These are phyloP conservation scores for Darevskia mixta DNA, from an alignment of 2,797 vertebrate genomes.

Conservation along the genomic window DNA sequence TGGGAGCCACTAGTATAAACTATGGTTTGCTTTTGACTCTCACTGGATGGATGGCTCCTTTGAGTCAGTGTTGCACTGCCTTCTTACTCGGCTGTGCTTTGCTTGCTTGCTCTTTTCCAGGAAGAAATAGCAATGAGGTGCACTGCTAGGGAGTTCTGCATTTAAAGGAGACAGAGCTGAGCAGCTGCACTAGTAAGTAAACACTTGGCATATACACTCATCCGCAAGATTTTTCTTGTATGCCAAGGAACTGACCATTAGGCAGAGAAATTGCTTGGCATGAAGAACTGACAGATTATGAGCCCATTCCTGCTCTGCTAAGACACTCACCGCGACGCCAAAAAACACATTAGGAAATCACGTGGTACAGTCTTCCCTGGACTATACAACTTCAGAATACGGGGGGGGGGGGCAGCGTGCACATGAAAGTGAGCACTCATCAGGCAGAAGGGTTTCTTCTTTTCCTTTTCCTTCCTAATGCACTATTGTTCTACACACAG, in stretches of 20 bases:
- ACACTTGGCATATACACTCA: not conserved
- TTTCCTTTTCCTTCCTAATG: not conserved
- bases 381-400: not conserved
- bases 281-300: not conserved
- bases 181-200: not conserved
- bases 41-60: not conserved
- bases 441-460: not conserved
- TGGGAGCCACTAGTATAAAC: too few species aligned
- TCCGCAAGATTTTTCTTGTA: not conserved
- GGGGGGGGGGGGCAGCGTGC: not conserved
- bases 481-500: not conserved
- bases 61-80: not conserved
- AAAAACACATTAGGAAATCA: not conserved
- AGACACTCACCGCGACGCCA: not conserved
- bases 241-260: not conserved
- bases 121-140: not conserved
- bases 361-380: not conserved
- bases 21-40: not conserved
- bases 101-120: too few species aligned
- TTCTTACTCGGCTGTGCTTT: not conserved
- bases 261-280: not conserved
- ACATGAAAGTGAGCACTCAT: not conserved
- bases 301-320: not conserved
- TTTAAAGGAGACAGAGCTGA: not conserved
- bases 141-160: not conserved